Percentiles rank a stretch among this genome's conserved stretches.
Conservation (phyloP, 2,888 invertebrate species). For the Aelia acuminata region DNA sequence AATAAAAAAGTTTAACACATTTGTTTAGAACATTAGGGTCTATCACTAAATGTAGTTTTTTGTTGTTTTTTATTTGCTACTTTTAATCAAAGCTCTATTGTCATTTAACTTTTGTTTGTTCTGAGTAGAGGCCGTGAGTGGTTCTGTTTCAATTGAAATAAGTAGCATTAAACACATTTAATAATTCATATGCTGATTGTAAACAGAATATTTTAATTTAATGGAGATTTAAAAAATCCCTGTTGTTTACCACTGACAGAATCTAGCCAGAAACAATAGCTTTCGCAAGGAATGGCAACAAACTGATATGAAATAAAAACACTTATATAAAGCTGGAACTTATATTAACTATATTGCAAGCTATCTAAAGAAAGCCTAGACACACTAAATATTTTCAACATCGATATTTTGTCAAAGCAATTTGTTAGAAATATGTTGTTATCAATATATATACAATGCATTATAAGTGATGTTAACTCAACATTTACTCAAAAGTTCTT, state of each 20-base stretch:
- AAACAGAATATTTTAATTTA: not conserved
- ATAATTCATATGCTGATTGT: not conserved
- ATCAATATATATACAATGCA: constrained; percentile 28
- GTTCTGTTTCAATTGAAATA: not conserved
- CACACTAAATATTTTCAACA: constrained; percentile 48
- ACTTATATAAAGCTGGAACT: not conserved
- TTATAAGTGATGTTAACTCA: constrained; percentile 24
- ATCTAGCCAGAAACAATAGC: not conserved
- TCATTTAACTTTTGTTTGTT: constrained; percentile 26
- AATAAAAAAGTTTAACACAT: constrained; percentile 36
- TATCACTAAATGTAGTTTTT: constrained; percentile 20
- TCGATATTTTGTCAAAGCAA: constrained; percentile 50
- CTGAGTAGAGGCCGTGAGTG: constrained; percentile 5
- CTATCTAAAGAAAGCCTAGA: constrained; percentile 40
- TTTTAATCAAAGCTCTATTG: constrained; percentile 33
- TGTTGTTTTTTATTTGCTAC: not conserved
- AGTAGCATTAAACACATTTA: not conserved
- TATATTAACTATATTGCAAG: constrained; percentile 13
- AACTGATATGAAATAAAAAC: constrained; percentile 2
- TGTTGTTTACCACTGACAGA: constrained; percentile 10
- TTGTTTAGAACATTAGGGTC: constrained; percentile 33
- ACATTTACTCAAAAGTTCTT: not conserved
- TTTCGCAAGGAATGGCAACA: constrained; percentile 24
- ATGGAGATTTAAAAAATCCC: not conserved
- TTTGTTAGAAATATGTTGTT: constrained; percentile 23